Base-by-base conservation (phyloP, 2,113 vertebrate species). In the Rhadina sibilatrix region DNA sequence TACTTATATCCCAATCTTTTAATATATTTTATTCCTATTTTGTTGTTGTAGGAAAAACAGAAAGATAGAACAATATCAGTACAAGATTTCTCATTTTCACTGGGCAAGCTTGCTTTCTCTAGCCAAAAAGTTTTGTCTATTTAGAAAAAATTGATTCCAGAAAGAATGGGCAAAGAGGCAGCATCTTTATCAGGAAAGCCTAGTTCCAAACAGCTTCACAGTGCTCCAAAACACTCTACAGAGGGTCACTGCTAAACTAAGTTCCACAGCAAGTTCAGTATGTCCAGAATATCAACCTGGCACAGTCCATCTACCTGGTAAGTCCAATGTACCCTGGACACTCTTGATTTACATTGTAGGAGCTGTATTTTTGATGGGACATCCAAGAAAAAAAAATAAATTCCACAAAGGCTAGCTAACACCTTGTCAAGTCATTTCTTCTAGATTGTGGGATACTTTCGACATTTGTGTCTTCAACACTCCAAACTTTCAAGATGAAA, bases 321-420 rank as follows among this genome's bases (percentile, higher is more conserved):
- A 54, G 9, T 27, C 52, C 1, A 1, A 75, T 2, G 20, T 6
- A 53, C 8, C 8, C 44, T 42, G 57, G 35, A 50, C 44, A 54
- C 12, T 8, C 23, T 54, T 0, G 0, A 72, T 33, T 60, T 3
- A 0, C 22, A 37, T 18, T 4, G 10, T 3, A 81, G 22, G 8
- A 83, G 8, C 6, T 16, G 1, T 16, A 66, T 31, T 79, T 89
- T 44, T 68, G 15, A 20, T 44, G 27, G 14, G 28, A 17, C 23
- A 57, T 6, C 46, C 20, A 52, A 70, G 12, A 12, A 66, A 68
- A 92, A 92, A 72, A 83, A 65, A 42, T 14, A 6, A 66, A 83
- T 42, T n/a, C 15, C 35, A 50, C 3, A 9, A 74, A 42, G 44
- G 22, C n/a, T 46, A 56, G 21, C 15, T 49, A 78, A 63, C 15